These are phyloP conservation scores for Diarsia rubi DNA, from an alignment of 2,888 invertebrate species.

Conservation along the genomic window DNA sequence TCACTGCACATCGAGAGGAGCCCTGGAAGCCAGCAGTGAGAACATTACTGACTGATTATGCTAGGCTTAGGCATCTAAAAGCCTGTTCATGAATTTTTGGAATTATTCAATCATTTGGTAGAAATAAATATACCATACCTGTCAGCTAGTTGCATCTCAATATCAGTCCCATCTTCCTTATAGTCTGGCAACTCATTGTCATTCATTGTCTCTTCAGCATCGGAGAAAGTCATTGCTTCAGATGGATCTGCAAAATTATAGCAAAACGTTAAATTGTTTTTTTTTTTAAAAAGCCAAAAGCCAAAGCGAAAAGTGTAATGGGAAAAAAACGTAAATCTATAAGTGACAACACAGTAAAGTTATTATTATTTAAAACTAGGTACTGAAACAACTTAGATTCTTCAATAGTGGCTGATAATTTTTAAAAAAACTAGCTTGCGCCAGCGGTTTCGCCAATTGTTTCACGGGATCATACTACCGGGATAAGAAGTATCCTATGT, in stretches of 20 bases:
- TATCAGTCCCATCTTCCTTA: constrained; percentile 95
- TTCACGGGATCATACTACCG: too few species aligned
- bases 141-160: constrained; percentile 94
- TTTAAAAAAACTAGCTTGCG: too few species aligned
- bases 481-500: too few species aligned
- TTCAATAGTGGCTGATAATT: neutral
- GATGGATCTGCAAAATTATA: constrained; percentile 71
- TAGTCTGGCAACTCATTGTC: constrained; percentile 96
- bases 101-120: neutral
- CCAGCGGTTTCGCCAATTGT: too few species aligned
- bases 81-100: neutral
- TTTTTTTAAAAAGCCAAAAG: too few species aligned
- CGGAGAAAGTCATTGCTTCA: constrained; percentile 95
- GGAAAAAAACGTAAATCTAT: neutral
- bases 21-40: neutral
- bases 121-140: constrained; percentile 80
- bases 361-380: neutral
- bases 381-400: neutral
- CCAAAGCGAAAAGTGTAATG: too few species aligned
- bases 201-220: constrained; percentile 97
- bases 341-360: neutral
- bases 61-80: neutral
- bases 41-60: neutral
- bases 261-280: too few species aligned
- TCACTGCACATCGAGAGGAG: neutral